These are phyloP conservation scores for Columbina picui DNA, from an alignment of 2,113 vertebrate genomes.

Conservation along the genomic window DNA sequence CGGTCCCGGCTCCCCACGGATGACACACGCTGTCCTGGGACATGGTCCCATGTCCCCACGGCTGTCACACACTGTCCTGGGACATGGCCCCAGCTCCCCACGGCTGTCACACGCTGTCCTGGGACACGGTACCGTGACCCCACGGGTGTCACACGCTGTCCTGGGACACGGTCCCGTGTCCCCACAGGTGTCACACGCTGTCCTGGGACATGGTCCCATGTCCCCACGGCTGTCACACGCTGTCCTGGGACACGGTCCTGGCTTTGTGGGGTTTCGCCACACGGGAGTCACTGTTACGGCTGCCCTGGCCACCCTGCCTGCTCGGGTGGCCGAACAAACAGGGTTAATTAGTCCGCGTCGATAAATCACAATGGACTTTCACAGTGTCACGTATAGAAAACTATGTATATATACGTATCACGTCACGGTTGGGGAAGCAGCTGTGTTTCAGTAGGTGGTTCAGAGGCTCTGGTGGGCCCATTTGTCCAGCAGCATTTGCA, in stretches of 20 bases:
- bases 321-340: background rate
- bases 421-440: background rate
- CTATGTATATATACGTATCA: background rate
- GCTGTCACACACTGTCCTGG: no score
- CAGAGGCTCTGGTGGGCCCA: background rate
- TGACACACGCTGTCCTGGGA: no score
- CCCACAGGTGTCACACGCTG: no score
- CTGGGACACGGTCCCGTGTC: accelerated
- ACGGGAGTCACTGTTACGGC: background rate
- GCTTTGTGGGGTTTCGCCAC: background rate
- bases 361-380: background rate
- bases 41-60: no score
- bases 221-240: no score
- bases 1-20: accelerated
- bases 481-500: background rate
- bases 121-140: accelerated
- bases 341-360: accelerated
- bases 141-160: no score
- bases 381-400: accelerated
- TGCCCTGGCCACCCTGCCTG: accelerated
- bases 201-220: accelerated
- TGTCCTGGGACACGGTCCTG: accelerated
- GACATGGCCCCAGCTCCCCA: no score
- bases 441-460: accelerated
- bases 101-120: no score